Base-by-base conservation (phyloP, 23 tunicate genomes). In the Styela clava region DNA sequence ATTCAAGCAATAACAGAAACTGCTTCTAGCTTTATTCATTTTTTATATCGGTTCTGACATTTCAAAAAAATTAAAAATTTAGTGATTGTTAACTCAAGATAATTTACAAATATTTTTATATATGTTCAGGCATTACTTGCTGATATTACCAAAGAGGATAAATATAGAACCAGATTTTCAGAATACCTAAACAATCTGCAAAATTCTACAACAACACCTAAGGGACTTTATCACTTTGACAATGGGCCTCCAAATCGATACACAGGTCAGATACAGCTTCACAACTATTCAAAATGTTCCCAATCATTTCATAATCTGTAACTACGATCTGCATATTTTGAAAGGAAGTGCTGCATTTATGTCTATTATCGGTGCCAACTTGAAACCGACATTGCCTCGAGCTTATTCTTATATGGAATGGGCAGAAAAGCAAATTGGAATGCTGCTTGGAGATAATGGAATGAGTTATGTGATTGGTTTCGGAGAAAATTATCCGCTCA, bases 401-500 rank as follows among this genome's bases (percentile, higher is more conserved):
- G 82, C 86, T 25, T 68, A 36, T 5, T 29, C n/a, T 12, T 91
- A 91, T 44, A 51, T 81, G 25, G 28, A 44, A 51, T 93, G 85
- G 83, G 93, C 84, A 21, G 36, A 71, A 27, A 70, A 80, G 23
- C 98, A 93, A 56, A 88, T 93, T 32, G 87, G 79, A 63, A 35
- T 81, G 34, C 79, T 93, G 29, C 44, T 93, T 44, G 98, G 98
- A 0, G 93, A 76, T n/a, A 21, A 84, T 64, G 84, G 78, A 26
- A 74, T 86, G 61, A 88, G 98, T 44, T 93, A 93, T 62, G 90
- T 93, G 1, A 87, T 93, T n/a, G 98, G 98, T 19, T 74, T 84
- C 74, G 98, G 98, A 21, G 73, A 71, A 61, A 88, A 93, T 70
- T 84, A 80, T 76, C 93, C 98, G 12, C 25, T 33, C 33, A 33